These are phyloP conservation scores for Lypha dubia DNA, from an alignment of 2,888 invertebrate species.

Conservation along the genomic window DNA sequence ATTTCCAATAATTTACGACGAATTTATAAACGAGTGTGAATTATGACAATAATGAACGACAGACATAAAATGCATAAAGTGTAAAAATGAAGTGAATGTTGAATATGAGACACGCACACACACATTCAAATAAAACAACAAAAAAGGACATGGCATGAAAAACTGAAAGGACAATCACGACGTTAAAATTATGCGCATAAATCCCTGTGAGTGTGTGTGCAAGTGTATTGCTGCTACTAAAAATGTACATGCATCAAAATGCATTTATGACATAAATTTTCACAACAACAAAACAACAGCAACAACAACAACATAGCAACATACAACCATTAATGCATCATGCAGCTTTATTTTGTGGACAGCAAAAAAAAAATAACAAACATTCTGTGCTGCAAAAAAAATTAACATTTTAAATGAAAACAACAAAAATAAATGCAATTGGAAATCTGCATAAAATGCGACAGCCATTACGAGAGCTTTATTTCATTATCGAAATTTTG, in stretches of 20 bases:
- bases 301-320: conserved; percentile 15
- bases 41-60: conserved; percentile 73
- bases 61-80: conserved; percentile 71
- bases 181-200: conserved; percentile 66
- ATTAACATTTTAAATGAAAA: conserved; percentile 45
- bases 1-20: conserved; percentile 72
- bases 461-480: conserved; percentile 70
- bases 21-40: conserved; percentile 70
- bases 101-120: conserved; percentile 40
- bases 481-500: conserved; percentile 79
- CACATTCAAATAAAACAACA: too few species aligned
- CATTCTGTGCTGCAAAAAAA: too few species aligned
- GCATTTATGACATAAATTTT: conserved; percentile 72
- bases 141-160: conserved; percentile 48
- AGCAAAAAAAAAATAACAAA: conserved; percentile 14
- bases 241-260: conserved; percentile 72
- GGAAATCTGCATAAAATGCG: conserved; percentile 64
- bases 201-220: conserved; percentile 30
- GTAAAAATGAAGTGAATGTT: conserved; percentile 71
- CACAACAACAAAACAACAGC: conserved; percentile 16
- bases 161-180: conserved; percentile 49
- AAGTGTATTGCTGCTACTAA: conserved; percentile 21
- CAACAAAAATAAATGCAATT: conserved; percentile 61
- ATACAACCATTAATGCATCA: conserved; percentile 50
- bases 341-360: conserved; percentile 29